These are phyloP conservation scores for Azemiops feae DNA, from an alignment of 2,113 vertebrate species.

Conservation along the genomic window DNA sequence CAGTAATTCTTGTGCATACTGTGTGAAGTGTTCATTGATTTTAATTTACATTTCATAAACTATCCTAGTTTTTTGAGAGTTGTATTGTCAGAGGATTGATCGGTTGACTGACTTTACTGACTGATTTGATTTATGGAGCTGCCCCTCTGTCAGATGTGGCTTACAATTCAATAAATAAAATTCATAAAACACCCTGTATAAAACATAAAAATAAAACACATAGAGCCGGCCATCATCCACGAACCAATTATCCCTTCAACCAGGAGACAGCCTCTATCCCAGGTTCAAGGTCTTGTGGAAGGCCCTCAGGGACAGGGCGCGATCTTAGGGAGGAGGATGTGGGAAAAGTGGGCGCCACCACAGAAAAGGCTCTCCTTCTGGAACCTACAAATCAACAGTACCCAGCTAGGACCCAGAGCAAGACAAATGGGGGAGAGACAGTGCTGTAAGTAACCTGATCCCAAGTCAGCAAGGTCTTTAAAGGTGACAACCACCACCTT, in stretches of 20 bases:
- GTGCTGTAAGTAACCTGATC: neutral
- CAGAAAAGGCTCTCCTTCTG: neutral
- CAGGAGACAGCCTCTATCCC: neutral
- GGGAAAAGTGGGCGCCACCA: neutral
- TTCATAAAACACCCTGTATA: neutral
- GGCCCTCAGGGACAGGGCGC: neutral
- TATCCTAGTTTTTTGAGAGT: slow-evolving; percentile 57
- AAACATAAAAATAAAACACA: neutral
- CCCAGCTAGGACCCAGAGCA: neutral
- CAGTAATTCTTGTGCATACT: slow-evolving; percentile 64
- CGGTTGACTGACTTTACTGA: neutral
- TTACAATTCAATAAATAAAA: neutral
- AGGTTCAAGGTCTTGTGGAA: neutral
- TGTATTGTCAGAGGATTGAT: neutral
- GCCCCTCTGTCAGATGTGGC: neutral
- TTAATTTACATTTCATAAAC: slow-evolving; percentile 59
- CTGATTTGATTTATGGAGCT: neutral
- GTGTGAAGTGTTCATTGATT: slow-evolving; percentile 60
- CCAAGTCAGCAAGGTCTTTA: neutral
- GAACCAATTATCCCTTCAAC: neutral
- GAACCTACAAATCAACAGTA: neutral
- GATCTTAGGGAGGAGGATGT: neutral
- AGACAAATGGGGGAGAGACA: neutral
- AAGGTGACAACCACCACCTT: neutral
- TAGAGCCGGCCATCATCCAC: neutral